Conservation (phyloP, 2,797 vertebrate genomes). For the Hyperoplus immaculatus region DNA sequence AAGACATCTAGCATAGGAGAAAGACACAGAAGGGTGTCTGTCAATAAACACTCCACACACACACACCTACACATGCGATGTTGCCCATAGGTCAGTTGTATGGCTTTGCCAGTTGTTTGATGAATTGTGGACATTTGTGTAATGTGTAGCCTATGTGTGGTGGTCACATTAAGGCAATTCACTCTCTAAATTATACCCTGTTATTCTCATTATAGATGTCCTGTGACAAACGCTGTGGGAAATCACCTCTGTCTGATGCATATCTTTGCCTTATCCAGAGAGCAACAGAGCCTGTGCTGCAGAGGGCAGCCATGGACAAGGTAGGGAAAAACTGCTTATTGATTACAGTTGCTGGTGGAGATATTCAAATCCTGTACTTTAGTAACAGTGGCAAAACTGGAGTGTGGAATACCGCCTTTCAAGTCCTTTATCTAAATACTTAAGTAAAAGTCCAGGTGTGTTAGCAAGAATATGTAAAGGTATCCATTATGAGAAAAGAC, state of each 20-base stretch:
- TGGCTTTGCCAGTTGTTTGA: conserved; percentile 35
- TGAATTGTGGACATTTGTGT: conserved; percentile 52
- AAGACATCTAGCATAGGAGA: conserved; percentile 27
- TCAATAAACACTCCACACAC: conserved; percentile 35
- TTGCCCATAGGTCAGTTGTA: conserved; percentile 12
- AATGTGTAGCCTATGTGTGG: conserved; percentile 10
- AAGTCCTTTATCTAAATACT: background rate
- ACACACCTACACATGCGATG: background rate
- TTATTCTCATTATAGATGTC: conserved; percentile 52
- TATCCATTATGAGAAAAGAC: background rate
- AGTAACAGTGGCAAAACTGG: background rate
- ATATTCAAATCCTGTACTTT: background rate
- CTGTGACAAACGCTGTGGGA: conserved; percentile 17
- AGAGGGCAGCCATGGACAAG: conserved; percentile 19
- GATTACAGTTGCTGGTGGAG: background rate
- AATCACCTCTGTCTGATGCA: conserved; percentile 21
- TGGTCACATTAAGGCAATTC: conserved; percentile 48
- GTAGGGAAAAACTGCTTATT: conserved; percentile 12
- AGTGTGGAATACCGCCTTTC: background rate
- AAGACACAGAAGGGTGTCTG: conserved; percentile 29
- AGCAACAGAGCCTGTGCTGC: conserved; percentile 21
- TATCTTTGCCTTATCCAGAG: conserved; percentile 3
- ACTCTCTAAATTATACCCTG: conserved; percentile 40
- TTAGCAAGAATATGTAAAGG: background rate
- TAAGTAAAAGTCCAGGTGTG: background rate